Base-by-base conservation (phyloP, 2,797 vertebrate species). In the Chelidonichthys spinosus region DNA sequence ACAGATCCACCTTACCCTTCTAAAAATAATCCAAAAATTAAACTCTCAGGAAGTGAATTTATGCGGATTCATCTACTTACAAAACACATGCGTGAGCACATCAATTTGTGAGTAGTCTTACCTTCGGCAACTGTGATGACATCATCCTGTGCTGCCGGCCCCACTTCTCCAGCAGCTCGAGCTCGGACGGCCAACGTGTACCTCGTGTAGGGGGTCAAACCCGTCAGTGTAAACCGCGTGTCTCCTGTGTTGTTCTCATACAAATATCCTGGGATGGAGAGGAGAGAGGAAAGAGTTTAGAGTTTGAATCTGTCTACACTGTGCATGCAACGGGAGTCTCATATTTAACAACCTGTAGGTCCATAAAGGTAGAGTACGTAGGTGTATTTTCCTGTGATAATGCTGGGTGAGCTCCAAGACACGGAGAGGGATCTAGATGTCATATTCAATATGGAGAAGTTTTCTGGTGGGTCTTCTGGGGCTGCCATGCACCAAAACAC, bases 391-490 rank as follows among this genome's bases (percentile, higher is more conserved):
- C 98, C 98, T 40, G 98, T 99, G 62, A 95, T 85, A 69, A 93
- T 92, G 11, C 64, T 90, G 60, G 98, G 98, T 81, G 97, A 91
- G 11, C 93, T 96, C 97, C 98, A 99, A 7, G 88, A 93, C 72
- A 97, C 88, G 18, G 92, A 93, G 77, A 98, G 93, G 1, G 95
- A 96, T 65, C 94, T 96, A 39, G 96, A 96, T 17, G 96, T 98
- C 81, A 97, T 72, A 33, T 97, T 97, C 69, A 90, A 83, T 35
- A 93, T 87, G 35, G 88, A 13, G 47, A 97, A 69, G 82, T 96
- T 97, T 87, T 96, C 95, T 46, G 98, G 97, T 10, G 96, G 89
- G 82, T 96, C 97, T 90, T 98, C 97, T 70, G 98, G 98, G 73
- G 96, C 98, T 99, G 92, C 79, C 36, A 61, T 44, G 42, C 44